A percentile compares a stretch with the other conserved stretches of the same genome.
phyloP scores from a whole-genome alignment of 2,888 invertebrate species.

The Parnassius glacialis region DNA sequence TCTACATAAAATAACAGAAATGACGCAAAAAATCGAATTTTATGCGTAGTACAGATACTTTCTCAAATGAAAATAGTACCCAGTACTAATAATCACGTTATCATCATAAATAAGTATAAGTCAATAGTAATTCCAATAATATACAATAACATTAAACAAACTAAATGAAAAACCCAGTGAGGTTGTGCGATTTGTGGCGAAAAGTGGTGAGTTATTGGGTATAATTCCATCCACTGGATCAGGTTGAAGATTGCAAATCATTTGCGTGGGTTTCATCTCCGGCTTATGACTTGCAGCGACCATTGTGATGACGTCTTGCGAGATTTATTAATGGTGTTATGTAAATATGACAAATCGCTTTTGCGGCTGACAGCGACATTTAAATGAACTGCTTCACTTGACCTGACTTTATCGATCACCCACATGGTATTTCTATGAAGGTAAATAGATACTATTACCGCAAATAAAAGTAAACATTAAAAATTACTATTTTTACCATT shows the following conservation, averaged over 20 bases:
- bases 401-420: constrained; percentile 18
- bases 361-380: constrained; percentile 19
- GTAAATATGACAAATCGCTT: constrained; percentile 60
- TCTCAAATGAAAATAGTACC: too few species aligned
- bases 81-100: too few species aligned
- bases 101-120: too few species aligned
- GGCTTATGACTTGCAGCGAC: constrained; percentile 52
- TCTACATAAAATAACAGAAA: too few species aligned
- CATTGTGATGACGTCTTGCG: constrained; percentile 55
- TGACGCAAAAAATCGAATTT: too few species aligned
- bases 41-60: too few species aligned
- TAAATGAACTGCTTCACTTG: constrained; percentile 23
- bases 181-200: not conserved
- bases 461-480: constrained; percentile 4
- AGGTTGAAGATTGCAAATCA: constrained; percentile 64
- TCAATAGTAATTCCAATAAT: too few species aligned
- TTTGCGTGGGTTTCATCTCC: constrained; percentile 69
- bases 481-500: not conserved
- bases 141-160: too few species aligned
- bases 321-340: constrained; percentile 63
- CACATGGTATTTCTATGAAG: constrained; percentile 17
- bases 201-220: constrained; percentile 12
- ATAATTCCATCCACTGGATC: constrained; percentile 5
- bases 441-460: constrained; percentile 5
- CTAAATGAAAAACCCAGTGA: too few species aligned